Percentiles rank a stretch among this genome's conserved stretches.
Conservation (phyloP, 2,113 vertebrate genomes). For the Hucho hucho region DNA sequence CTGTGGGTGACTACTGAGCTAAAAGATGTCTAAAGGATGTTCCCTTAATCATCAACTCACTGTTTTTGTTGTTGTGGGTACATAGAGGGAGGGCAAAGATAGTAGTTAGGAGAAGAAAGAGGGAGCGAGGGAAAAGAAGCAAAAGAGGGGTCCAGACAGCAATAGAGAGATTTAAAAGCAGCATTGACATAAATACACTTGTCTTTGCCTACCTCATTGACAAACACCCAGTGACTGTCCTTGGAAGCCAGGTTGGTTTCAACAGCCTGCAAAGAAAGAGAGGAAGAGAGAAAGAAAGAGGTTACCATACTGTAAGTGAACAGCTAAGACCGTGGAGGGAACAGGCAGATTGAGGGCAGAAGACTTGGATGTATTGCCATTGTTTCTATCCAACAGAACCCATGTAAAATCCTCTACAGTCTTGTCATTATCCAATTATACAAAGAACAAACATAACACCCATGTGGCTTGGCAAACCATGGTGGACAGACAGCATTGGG, state of each 20-base stretch:
- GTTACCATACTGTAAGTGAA: background rate
- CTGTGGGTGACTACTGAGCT: background rate
- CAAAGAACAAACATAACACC: background rate
- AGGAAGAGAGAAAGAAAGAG: constrained; percentile 26
- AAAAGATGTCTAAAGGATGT: background rate
- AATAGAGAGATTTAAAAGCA: background rate
- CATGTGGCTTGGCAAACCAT: background rate
- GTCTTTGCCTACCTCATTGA: constrained; percentile 89
- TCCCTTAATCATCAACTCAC: background rate
- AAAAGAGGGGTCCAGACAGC: background rate
- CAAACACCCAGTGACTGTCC: constrained; percentile 98
- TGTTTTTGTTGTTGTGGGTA: background rate
- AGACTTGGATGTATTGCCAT: background rate
- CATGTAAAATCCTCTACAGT: background rate
- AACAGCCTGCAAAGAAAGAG: constrained; percentile 85
- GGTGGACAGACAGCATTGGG: background rate
- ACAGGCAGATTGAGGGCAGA: background rate
- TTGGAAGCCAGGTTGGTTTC: constrained; percentile 98
- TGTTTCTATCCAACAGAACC: background rate
- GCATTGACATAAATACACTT: background rate
- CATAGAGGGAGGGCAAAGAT: background rate
- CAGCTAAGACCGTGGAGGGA: background rate
- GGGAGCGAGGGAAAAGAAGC: background rate
- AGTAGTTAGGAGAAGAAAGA: background rate
- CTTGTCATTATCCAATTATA: background rate